A percentile compares a stretch with the other conserved stretches of the same genome.
Conservation (phyloP, 2,888 invertebrate genomes). For the Agelastica alni region DNA sequence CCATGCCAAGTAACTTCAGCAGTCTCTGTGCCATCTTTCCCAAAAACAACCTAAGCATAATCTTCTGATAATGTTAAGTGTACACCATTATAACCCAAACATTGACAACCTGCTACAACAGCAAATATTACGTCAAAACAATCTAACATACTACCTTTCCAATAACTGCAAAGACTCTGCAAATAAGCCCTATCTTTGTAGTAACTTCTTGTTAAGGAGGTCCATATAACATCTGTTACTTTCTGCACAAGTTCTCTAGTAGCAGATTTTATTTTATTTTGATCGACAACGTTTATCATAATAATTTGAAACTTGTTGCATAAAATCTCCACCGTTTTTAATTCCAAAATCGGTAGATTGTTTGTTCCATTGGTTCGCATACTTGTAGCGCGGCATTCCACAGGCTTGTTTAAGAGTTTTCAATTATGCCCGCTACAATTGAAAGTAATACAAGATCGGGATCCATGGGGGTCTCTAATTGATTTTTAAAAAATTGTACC, state of each 20-base stretch:
- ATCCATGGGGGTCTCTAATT: slow-evolving; percentile 70
- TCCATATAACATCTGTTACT: slow-evolving; percentile 95
- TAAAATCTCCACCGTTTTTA: slow-evolving; percentile 78
- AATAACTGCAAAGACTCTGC: slow-evolving; percentile 91
- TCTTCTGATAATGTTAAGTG: slow-evolving; percentile 94
- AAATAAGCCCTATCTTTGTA: slow-evolving; percentile 94
- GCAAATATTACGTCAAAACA: slow-evolving; percentile 97
- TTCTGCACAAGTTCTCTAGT: slow-evolving; percentile 87
- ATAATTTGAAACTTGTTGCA: slow-evolving; percentile 85
- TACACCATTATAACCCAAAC: slow-evolving; percentile 86
- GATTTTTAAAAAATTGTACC: slow-evolving; percentile 74
- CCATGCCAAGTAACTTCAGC: slow-evolving; percentile 89
- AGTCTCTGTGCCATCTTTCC: slow-evolving; percentile 78
- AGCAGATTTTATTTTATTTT: slow-evolving; percentile 64
- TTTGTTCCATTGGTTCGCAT: slow-evolving; percentile 52
- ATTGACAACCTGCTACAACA: slow-evolving; percentile 94
- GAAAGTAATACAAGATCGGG: slow-evolving; percentile 90
- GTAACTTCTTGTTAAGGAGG: slow-evolving; percentile 87
- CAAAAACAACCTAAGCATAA: slow-evolving; percentile 97
- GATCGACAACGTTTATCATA: slow-evolving; percentile 78
- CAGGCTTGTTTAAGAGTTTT: slow-evolving; percentile 82
- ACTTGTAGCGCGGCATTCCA: slow-evolving; percentile 48
- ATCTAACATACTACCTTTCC: slow-evolving; percentile 91
- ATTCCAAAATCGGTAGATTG: slow-evolving; percentile 61
- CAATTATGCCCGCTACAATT: slow-evolving; percentile 88